Base-by-base conservation (phyloP, 2,888 invertebrate genomes). In the Gymnoscelis rufifasciata region DNA sequence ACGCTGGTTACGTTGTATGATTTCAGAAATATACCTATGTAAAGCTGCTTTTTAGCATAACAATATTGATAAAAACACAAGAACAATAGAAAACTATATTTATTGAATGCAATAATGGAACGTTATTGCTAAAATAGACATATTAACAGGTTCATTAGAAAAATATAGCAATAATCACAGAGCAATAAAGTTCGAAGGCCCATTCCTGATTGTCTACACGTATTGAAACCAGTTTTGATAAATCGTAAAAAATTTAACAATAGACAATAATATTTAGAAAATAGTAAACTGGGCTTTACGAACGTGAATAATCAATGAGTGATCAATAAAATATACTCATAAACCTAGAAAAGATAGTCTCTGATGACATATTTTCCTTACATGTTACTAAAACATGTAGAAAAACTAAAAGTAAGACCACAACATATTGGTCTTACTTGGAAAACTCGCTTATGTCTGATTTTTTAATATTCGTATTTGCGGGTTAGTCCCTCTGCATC, bases 211-310 rank as follows among this genome's bases (percentile, higher is more conserved):
- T 41, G 37, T 49, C 48, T 40, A 31, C 39, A 39, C 28, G 33
- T 41, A 38, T 26, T 6, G 38, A 45, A 49, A 45, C 44, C 41
- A 15, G 49, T 48, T 49, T 19, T 41, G 38, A 38, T 44, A 33
- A 14, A 44, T 41, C 41, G 23, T 48, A 43, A 37, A 40, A 48
- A 40, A 43, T 38, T 23, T 44, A 41, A 49, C 49, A 49, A 49
- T 44, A 11, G 23, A 12, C 37, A 14, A 31, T 31, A 35, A 38
- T 40, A 36, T 45, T 23, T 11, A 40, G 36, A 11, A 10, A 35
- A 35, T 10, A 11, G 7, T 35, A 35, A 6, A 23, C 11, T 23
- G 14, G n/a, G 15, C 14, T 33, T 33, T 33, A 33, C n/a, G 15
- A 15, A 33, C 31, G 14, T 14, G 31, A 33, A 33, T 33, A 33